A percentile compares a stretch with the other conserved stretches of the same genome.
These are phyloP conservation scores for Petrocephalus schoutedeni DNA, from an alignment of 2,797 vertebrate genomes.

Conservation along the genomic window DNA sequence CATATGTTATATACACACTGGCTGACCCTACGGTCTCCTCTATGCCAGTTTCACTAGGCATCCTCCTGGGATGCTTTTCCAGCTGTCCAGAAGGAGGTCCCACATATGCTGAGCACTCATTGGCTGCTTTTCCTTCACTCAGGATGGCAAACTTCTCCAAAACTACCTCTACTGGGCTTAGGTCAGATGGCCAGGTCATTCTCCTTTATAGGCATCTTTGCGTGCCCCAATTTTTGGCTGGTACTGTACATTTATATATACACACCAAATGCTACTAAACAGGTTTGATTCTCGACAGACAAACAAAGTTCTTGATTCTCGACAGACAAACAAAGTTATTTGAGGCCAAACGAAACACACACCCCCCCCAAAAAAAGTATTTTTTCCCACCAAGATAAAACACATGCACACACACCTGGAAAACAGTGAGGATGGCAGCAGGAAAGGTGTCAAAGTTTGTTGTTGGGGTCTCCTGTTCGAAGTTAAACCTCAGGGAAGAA, in stretches of 20 bases:
- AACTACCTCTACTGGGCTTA: background rate
- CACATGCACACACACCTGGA: constrained; percentile 68
- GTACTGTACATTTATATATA: background rate
- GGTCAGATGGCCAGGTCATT: background rate
- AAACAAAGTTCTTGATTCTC: background rate
- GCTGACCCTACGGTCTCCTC: background rate
- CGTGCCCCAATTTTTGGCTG: background rate
- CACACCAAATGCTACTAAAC: background rate
- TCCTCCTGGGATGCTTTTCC: background rate
- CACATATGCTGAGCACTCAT: background rate
- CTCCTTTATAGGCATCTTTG: background rate
- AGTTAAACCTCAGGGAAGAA: constrained; percentile 79
- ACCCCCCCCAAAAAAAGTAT: background rate
- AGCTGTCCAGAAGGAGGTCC: background rate
- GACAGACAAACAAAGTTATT: background rate
- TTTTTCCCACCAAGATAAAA: background rate
- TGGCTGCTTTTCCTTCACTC: background rate
- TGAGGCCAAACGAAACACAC: background rate
- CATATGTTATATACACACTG: no score
- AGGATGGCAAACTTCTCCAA: background rate
- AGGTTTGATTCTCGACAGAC: background rate
- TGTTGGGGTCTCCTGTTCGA: constrained; percentile 85
- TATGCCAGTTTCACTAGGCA: background rate
- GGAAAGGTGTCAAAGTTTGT: constrained; percentile 97
- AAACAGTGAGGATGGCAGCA: constrained; percentile 93